Evolutionary conservation across 2,113 vertebrate genomes (phyloP).

Genomic region (Casuarius casuarius): DNA sequence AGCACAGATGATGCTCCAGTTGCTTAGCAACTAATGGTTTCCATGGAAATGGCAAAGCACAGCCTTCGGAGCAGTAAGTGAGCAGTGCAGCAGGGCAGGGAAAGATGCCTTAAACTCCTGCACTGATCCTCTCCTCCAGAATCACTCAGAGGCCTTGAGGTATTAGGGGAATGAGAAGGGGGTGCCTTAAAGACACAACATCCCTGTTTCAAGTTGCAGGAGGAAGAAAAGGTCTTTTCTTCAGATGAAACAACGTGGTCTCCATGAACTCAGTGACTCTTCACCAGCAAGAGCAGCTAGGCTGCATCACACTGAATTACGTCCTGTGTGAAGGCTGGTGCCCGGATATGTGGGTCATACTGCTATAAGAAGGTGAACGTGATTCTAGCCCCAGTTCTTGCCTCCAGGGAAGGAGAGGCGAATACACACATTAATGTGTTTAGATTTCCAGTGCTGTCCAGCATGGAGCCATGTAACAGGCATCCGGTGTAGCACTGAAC

Average conservation of each 20-base stretch:
- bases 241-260: neutral
- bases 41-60: constrained; percentile 85
- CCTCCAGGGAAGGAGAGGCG: neutral
- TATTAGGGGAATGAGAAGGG: constrained; percentile 40
- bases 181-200: constrained; percentile 70
- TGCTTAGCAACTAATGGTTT: constrained; percentile 94
- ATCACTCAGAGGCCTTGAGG: constrained; percentile 60
- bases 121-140: constrained; percentile 70
- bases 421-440: neutral
- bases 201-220: neutral
- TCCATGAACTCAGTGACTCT: neutral
- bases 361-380: neutral
- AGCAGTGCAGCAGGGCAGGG: constrained; percentile 81
- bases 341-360: fast-evolving
- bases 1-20: constrained; percentile 86
- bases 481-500: neutral
- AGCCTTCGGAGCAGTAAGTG: constrained; percentile 81
- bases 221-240: neutral
- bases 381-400: neutral
- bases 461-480: neutral
- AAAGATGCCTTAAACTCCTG: constrained; percentile 67
- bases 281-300: neutral
- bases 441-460: neutral
- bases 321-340: neutral
- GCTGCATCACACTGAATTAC: neutral